Percentiles rank a stretch among this genome's conserved stretches.
Evolutionary conservation across 30 jellyfish, hydroid and myxozoan genomes (phyloP).

Genomic region (Sanderia malayensis): DNA sequence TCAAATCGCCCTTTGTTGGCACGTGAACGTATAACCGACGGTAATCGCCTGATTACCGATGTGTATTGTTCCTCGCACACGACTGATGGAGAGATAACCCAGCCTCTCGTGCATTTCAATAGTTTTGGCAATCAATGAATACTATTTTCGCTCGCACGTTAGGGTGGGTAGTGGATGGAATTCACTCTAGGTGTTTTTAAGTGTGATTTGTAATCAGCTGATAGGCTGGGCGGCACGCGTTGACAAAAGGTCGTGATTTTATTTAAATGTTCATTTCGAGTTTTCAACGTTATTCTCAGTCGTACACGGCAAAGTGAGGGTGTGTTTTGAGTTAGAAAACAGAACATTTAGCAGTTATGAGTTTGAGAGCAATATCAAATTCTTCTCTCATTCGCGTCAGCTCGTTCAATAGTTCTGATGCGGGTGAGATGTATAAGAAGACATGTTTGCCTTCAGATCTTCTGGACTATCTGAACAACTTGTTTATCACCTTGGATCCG

Average conservation of each 20-base stretch:
- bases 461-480: slow-evolving; percentile 39
- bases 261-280: too few relatives aligned
- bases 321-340: neutral
- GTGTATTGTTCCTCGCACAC: neutral
- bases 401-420: slow-evolving; percentile 13
- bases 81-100: neutral
- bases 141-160: neutral
- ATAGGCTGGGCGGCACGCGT: slow-evolving; percentile 4
- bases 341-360: slow-evolving; percentile 14
- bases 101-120: neutral
- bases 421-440: neutral
- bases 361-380: slow-evolving; percentile 55
- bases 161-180: neutral
- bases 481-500: slow-evolving; percentile 34
- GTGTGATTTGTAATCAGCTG: neutral
- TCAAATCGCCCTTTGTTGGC: neutral
- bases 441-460: slow-evolving; percentile 40
- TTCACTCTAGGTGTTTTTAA: neutral
- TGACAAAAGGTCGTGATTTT: neutral
- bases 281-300: too few relatives aligned
- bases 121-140: neutral
- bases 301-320: neutral
- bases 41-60: neutral
- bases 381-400: slow-evolving; percentile 33
- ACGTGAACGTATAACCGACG: neutral